A percentile compares a stretch with the other conserved stretches of the same genome.
These are phyloP conservation scores for Otolemur crassicaudatus DNA, from an alignment of 2,797 vertebrate species.

Conservation along the genomic window DNA sequence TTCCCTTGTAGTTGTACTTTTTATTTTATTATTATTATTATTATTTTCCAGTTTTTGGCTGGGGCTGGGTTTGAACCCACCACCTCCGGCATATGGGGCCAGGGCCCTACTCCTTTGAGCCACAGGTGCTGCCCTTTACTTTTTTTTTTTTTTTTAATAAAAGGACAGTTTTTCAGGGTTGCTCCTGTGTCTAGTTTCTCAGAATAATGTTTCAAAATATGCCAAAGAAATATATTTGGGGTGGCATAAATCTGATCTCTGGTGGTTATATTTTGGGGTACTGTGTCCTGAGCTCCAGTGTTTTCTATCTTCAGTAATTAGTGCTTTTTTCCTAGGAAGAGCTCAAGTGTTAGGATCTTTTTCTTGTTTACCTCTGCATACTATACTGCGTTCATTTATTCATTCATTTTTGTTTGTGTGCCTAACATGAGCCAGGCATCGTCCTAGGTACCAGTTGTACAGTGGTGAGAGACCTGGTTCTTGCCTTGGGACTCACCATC, in stretches of 20 bases:
- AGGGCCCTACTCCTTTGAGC: no score
- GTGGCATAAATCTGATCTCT: neutral
- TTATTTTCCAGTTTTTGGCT: no score
- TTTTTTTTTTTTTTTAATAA: neutral
- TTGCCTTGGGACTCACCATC: neutral
- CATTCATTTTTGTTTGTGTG: neutral
- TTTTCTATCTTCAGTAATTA: neutral
- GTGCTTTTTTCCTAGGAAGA: neutral
- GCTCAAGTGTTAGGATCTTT: neutral
- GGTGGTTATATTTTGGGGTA: neutral
- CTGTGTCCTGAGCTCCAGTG: neutral
- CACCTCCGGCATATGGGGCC: no score
- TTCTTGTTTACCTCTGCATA: neutral
- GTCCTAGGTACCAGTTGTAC: neutral
- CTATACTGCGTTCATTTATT: neutral
- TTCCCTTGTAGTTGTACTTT: neutral
- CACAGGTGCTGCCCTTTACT: no score
- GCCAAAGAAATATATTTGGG: neutral
- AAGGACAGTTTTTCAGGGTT: neutral
- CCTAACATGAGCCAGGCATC: neutral
- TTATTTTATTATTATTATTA: neutral
- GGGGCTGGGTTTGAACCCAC: no score
- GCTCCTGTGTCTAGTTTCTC: neutral
- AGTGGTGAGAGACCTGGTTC: neutral
- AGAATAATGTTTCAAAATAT: neutral